phyloP scores from a whole-genome alignment of 2,888 invertebrate genomes.

The Lycaena phlaeas region DNA sequence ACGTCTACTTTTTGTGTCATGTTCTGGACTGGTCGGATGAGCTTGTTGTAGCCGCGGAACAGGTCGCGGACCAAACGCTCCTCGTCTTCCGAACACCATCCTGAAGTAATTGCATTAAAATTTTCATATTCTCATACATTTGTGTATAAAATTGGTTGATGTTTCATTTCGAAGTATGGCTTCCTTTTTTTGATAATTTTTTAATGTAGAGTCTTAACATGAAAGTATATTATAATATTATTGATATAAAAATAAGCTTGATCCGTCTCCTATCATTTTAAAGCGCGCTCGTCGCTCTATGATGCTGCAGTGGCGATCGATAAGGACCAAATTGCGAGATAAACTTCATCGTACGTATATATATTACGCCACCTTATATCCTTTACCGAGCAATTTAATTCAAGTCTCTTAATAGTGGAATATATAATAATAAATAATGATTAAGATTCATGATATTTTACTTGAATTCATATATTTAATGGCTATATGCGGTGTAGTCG shows the following conservation, averaged over 20 bases:
- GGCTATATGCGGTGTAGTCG: no score
- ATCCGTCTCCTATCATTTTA: neutral
- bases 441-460: no score
- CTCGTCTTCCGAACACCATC: slow-evolving; percentile 95
- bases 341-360: slow-evolving; percentile 4
- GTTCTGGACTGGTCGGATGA: slow-evolving; percentile 97
- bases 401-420: no score
- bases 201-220: no score
- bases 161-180: no score
- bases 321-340: slow-evolving; percentile 20
- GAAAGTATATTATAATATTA: neutral
- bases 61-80: slow-evolving; percentile 95
- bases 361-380: neutral
- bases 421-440: no score
- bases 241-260: neutral
- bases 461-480: no score
- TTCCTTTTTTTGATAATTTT: no score
- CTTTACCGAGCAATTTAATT: no score
- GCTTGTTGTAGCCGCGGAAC: slow-evolving; percentile 97
- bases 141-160: no score
- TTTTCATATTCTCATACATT: no score
- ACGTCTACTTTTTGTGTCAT: slow-evolving; percentile 98
- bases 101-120: slow-evolving; percentile 43
- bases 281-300: slow-evolving; percentile 12
- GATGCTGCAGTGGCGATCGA: slow-evolving; percentile 27